These are phyloP conservation scores for Hyphantria cunea DNA, from an alignment of 1,140 invertebrate genomes.

Conservation along the genomic window DNA sequence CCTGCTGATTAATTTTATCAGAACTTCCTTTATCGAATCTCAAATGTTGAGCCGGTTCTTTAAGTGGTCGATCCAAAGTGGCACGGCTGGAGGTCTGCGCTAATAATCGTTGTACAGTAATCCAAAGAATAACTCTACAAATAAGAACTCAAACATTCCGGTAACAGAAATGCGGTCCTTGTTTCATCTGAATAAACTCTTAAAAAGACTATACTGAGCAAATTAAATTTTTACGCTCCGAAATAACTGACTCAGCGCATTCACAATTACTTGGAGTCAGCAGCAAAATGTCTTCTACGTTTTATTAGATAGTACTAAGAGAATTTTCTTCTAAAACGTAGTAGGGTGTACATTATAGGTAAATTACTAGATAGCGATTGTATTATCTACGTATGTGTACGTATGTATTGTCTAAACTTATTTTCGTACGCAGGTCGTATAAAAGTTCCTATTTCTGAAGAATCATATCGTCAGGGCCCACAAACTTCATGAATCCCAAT, in stretches of 20 bases:
- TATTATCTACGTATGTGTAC: too few relatives aligned
- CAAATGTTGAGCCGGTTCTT: too few relatives aligned
- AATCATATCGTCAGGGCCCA: constrained; percentile 63
- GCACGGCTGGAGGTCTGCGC: too few relatives aligned
- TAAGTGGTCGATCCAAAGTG: too few relatives aligned
- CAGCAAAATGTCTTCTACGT: background rate
- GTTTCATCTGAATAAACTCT: background rate
- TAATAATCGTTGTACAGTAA: too few relatives aligned
- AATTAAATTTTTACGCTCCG: background rate
- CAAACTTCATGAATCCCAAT: constrained; percentile 80
- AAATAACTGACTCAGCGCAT: background rate
- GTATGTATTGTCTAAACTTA: constrained; percentile 18
- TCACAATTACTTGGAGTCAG: background rate
- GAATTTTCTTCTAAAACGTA: constrained; percentile 4
- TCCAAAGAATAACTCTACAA: too few relatives aligned
- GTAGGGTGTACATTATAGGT: constrained; percentile 19
- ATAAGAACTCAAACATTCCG: background rate
- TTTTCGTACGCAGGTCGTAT: constrained; percentile 26
- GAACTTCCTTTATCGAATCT: too few relatives aligned
- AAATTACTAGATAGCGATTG: too few relatives aligned
- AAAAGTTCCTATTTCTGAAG: constrained; percentile 34
- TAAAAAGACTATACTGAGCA: background rate
- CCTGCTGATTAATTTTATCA: too few relatives aligned
- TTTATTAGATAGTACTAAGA: too few relatives aligned
- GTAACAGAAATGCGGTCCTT: background rate